phyloP scores from a whole-genome alignment of 2,888 invertebrate species.

The Lycia hirtaria region DNA sequence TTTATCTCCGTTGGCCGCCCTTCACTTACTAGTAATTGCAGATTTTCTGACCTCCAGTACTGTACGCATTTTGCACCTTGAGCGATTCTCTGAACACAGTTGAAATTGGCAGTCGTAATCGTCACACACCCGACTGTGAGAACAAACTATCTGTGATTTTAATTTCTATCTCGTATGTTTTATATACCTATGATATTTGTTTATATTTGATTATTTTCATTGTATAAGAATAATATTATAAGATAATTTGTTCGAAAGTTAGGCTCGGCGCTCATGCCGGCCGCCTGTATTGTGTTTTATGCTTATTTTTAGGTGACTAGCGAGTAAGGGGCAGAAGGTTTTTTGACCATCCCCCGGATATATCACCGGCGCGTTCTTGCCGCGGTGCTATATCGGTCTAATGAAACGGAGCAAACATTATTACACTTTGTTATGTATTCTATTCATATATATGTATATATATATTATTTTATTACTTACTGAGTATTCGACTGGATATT shows the following conservation, averaged over 20 bases:
- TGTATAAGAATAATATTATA: conserved; percentile 51
- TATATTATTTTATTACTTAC: not conserved
- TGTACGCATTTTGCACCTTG: conserved; percentile 1
- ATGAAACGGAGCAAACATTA: conserved; percentile 84
- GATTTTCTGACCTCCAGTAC: not conserved
- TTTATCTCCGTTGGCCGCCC: conserved; percentile 48
- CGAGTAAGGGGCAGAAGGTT: conserved; percentile 85
- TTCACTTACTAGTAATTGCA: not conserved
- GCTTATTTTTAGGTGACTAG: conserved; percentile 84
- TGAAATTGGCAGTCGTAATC: conserved; percentile 79
- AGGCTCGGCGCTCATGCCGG: conserved; percentile 65
- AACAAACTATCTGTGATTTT: conserved; percentile 79
- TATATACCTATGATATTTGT: conserved; percentile 47
- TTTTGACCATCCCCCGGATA: conserved; percentile 87
- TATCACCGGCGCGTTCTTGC: conserved; percentile 68
- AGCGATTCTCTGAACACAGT: conserved; percentile 25
- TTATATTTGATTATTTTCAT: conserved; percentile 32
- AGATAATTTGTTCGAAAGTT: conserved; percentile 84
- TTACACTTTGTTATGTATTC: conserved; percentile 31
- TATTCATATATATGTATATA: conserved; percentile 51
- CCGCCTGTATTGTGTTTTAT: conserved; percentile 73
- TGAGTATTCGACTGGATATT: not conserved
- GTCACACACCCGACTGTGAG: conserved; percentile 63
- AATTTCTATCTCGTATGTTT: conserved; percentile 53
- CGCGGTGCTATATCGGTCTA: conserved; percentile 75